Conservation (phyloP, 2,888 invertebrate species). For the Rhingia campestris region DNA sequence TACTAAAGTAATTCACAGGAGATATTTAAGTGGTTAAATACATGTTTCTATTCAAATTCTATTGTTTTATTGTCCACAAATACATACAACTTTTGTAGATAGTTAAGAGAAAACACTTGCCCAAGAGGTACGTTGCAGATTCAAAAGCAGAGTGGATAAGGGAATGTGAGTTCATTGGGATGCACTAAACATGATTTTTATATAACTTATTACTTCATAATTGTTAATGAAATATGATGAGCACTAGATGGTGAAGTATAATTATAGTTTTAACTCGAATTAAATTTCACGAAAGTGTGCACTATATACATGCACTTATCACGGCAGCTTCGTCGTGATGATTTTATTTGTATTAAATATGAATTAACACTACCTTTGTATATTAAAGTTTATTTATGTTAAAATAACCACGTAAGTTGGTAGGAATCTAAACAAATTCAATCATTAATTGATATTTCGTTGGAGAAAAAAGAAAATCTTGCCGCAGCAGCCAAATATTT, state of each 20-base stretch:
- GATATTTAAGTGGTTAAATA: not conserved
- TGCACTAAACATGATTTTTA: constrained; percentile 8
- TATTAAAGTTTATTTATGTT: not conserved
- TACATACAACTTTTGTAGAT: too few relatives aligned
- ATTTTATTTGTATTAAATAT: not conserved
- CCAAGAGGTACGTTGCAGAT: constrained; percentile 48
- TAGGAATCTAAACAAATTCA: not conserved
- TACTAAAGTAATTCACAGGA: not conserved
- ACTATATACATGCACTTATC: constrained; percentile 14
- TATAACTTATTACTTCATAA: not conserved
- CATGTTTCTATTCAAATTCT: too few relatives aligned
- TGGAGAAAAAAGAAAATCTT: constrained; percentile 15
- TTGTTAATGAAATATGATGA: not conserved
- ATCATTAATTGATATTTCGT: constrained; percentile 19
- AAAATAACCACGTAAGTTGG: not conserved
- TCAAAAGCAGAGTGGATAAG: constrained; percentile 48
- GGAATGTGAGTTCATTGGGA: constrained; percentile 1
- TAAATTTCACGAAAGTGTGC: constrained; percentile 6
- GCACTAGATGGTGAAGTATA: not conserved
- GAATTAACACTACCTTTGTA: not conserved
- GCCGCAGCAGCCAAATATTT: constrained; percentile 34
- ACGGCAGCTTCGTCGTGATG: not conserved
- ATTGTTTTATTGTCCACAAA: too few relatives aligned
- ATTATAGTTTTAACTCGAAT: not conserved
- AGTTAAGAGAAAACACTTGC: not conserved